Conservation (phyloP, 2,888 invertebrate genomes). For the Flexamia atlantica region DNA sequence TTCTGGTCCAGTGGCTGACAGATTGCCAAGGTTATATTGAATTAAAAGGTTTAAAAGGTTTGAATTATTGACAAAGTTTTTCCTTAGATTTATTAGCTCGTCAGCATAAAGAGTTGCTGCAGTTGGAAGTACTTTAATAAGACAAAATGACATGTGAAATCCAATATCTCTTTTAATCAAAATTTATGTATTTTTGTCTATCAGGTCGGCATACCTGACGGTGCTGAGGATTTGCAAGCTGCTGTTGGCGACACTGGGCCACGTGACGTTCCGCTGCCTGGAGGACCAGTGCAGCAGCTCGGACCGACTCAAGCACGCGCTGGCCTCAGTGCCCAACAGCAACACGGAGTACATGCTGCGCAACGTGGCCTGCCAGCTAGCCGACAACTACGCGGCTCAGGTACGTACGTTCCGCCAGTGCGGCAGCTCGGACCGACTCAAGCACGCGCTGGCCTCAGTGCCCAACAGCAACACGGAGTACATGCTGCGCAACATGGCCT, state of each 20-base stretch:
- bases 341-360: conserved; percentile 90
- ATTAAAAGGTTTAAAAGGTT: no score
- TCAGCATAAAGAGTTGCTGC: no score
- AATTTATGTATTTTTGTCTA: conserved; percentile 62
- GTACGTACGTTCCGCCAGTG: no score
- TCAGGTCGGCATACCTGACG: conserved; percentile 90
- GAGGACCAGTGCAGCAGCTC: conserved; percentile 71
- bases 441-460: conserved; percentile 87
- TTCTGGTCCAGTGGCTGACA: no score
- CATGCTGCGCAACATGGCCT: conserved; percentile 89
- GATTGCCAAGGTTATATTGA: no score
- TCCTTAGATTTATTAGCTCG: no score
- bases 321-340: conserved; percentile 90
- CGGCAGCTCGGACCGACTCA: no score
- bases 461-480: conserved; percentile 91
- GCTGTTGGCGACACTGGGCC: conserved; percentile 88
- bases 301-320: conserved; percentile 85
- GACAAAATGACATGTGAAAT: no score
- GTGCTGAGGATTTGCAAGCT: conserved; percentile 94
- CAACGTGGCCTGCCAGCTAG: conserved; percentile 89
- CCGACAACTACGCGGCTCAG: conserved; percentile 89
- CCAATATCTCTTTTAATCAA: no score
- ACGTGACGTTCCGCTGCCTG: conserved; percentile 74
- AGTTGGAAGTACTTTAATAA: no score
- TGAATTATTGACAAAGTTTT: no score